Evolutionary conservation across 2,888 invertebrate species (phyloP).

Genomic region (Eristalis arbustorum): DNA sequence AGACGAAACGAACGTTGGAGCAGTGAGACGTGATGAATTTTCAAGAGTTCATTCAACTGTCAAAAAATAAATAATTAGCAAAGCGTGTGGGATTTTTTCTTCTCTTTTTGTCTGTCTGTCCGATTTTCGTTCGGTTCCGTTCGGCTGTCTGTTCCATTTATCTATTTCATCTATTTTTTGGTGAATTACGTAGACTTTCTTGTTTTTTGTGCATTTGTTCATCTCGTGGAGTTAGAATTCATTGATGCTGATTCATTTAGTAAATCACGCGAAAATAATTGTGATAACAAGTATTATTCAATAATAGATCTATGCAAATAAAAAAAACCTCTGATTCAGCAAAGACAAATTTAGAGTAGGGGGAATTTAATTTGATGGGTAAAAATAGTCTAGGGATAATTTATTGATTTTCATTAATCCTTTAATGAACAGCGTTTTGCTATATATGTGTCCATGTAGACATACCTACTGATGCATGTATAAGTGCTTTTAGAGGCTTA

Average conservation of each 20-base stretch:
- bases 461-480: too few relatives aligned
- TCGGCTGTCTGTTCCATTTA: slow-evolving; percentile 4
- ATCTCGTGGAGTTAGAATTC: neutral
- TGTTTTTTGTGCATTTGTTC: neutral
- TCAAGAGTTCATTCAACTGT: slow-evolving; percentile 77
- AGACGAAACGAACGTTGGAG: neutral
- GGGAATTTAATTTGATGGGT: neutral
- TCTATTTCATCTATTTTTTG: slow-evolving; percentile 6
- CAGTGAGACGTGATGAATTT: slow-evolving; percentile 31
- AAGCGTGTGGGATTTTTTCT: slow-evolving; percentile 40
- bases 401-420: slow-evolving; percentile 45
- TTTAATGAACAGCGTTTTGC: neutral
- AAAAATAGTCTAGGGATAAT: neutral
- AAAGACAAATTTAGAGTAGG: neutral
- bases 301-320: neutral
- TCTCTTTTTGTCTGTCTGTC: neutral
- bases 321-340: neutral
- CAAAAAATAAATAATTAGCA: slow-evolving; percentile 72
- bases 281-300: neutral
- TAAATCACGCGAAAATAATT: slow-evolving; percentile 7
- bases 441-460: neutral
- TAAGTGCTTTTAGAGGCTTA: neutral
- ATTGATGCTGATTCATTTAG: neutral
- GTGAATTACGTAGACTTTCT: neutral
- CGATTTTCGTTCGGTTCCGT: too few relatives aligned